Base-by-base conservation (phyloP, 2,113 vertebrate species). In the Ursus arctos region DNA sequence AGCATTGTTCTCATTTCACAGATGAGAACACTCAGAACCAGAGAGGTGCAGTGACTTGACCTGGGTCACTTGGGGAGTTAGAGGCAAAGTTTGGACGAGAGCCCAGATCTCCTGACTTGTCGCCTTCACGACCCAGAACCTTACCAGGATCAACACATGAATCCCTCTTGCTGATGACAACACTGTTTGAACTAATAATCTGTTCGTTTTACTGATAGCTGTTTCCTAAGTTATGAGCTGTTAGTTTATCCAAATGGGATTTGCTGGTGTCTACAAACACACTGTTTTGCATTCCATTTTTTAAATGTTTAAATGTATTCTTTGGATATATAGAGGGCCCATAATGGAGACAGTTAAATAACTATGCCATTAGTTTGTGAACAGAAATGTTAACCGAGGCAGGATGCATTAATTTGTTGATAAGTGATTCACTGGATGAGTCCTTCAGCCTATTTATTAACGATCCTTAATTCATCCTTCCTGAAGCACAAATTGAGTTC, bases 331-430 rank as follows among this genome's bases (percentile, higher is more conserved):
- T 51, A 69, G 67, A 86, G 36, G 59, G 15, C 18, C 13, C 36
- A 49, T 91, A 71, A 85, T 72, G 51, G 80, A 90, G 65, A 96
- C 3, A 65, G 47, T 95, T 57, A 97, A 94, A 82, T 90, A 80
- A 81, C 13, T 10, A 82, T 57, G 59, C 84, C 74, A 82, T 86
- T 96, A 79, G 65, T 92, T 90, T 86, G n/a, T 28, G 71, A 95
- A 88, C 53, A 91, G 40, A 95, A 92, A 77, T 92, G 53, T 67
- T 59, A 89, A 7, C 65, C 0, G 6, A 95, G 72, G 83, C 21
- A 28, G 57, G 15, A 82, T 72, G n/a, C 67, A 83, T 93, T 97
- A 86, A 83, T 94, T 47, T 91, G 88, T 83, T 91, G 96, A 47
- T 53, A 91, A 96, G 36, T 40, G 65, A 88, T 67, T 94, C 91